Evolutionary conservation across 2,888 invertebrate genomes (phyloP), one percentile per base, ranked within the genome.

Genomic region (Caenorhabditis drosophilae): DNA sequence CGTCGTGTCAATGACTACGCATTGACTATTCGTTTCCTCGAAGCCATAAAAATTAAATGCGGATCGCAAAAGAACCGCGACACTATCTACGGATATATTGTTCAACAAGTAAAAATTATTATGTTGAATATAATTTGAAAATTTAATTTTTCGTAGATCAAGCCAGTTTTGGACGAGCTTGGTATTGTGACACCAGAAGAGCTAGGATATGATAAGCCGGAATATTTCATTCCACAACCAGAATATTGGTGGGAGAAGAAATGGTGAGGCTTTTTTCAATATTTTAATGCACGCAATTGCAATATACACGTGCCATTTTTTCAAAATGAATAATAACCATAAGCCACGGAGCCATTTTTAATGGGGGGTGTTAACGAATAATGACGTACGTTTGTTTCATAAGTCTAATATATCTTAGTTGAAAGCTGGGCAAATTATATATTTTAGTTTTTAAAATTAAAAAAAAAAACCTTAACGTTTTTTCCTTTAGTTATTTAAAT

Each of bases 121-220:
- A n/a, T n/a, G n/a, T n/a, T n/a, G n/a, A 42, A 42, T 23, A 20
- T 4, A 42, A 42, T 7, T 45, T 36, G 35, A 15, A 40, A 23
- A 42, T 23, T 34, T 16, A 34, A 34, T 18, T 25, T 20, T 22
- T 53, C 92, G 85, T 91, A 96, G 88, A 90, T 98, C 77, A 88
- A 89, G 81, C 96, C 98, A 31, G 93, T 94, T 2, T 88, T 99
- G 60, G 89, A 89, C 40, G 95, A 99, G 86, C 87, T 98, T 60
- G 97, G 98, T 45, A 90, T 98, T 76, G 89, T 89, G 54, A 94
- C 96, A 27, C 92, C 91, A 0, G 96, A 96, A 85, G 93, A 97
- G 84, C 88, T 99, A 81, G 96, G 96, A 66, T 96, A 92, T 83
- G 95, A 96, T 86, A 91, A 93, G 86, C 98, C 97, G 58, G 96